Conservation (phyloP, 2,113 vertebrate genomes). For the Ptilorrhoa leucosticta region DNA sequence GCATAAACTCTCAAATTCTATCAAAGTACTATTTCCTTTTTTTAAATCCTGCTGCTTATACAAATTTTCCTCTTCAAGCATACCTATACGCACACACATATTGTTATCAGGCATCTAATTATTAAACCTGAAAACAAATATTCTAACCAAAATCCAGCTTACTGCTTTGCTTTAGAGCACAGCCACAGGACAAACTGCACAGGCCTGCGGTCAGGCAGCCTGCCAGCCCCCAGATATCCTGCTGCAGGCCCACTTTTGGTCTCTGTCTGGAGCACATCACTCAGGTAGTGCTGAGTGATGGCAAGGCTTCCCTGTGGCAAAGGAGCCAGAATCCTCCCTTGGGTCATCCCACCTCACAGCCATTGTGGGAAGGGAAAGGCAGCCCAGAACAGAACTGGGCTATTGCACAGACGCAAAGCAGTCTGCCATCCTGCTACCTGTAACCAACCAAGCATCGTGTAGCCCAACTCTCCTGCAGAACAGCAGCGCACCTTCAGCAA, state of each 20-base stretch:
- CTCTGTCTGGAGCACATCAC: not conserved
- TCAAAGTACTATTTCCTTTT: not conserved
- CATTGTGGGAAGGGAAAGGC: not conserved
- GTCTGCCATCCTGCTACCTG: not conserved
- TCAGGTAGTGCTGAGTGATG: not conserved
- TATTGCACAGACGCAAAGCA: not conserved
- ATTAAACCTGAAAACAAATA: not conserved
- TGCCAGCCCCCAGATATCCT: not conserved
- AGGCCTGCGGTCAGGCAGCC: not conserved
- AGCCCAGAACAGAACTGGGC: not conserved
- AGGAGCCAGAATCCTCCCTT: not conserved
- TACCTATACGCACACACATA: rapidly evolving
- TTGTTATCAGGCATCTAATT: not conserved
- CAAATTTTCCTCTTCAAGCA: not conserved
- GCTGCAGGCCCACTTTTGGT: not conserved
- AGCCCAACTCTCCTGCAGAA: not conserved
- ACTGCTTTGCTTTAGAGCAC: not conserved
- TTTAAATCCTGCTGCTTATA: not conserved
- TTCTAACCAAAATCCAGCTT: not conserved
- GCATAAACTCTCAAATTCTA: not conserved
- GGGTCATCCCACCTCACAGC: not conserved
- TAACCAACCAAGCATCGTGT: not conserved
- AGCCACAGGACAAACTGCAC: not conserved
- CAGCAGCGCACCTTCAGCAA: not conserved
- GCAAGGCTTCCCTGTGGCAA: not conserved